These are phyloP conservation scores for Chunga burmeisteri DNA, from an alignment of 2,113 vertebrate genomes.

Conservation along the genomic window DNA sequence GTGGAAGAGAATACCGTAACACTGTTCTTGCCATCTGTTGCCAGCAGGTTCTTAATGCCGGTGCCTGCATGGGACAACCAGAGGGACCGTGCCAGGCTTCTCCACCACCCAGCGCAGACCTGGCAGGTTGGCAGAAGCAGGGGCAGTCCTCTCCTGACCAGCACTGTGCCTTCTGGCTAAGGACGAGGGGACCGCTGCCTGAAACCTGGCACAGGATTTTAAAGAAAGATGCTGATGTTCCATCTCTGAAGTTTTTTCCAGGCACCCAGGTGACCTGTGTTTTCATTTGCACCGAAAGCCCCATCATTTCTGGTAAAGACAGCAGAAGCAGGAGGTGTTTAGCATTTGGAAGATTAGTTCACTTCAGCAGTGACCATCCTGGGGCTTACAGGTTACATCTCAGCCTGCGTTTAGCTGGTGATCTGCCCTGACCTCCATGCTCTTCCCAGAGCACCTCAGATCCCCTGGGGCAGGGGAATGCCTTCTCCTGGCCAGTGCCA, in stretches of 20 bases:
- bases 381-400: not conserved
- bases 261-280: not conserved
- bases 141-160: not conserved
- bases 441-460: not conserved
- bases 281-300: not conserved
- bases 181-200: not conserved
- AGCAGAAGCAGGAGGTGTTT: not conserved
- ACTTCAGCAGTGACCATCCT: not conserved
- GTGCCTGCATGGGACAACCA: not conserved
- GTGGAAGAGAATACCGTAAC: not conserved
- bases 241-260: not conserved
- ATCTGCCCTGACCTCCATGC: not conserved
- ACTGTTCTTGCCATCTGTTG: not conserved
- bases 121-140: not conserved
- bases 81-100: not conserved
- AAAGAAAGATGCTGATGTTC: not conserved
- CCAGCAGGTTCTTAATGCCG: not conserved
- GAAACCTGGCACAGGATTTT: not conserved
- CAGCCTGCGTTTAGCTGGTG: not conserved
- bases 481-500: not conserved
- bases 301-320: not conserved
- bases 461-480: not conserved
- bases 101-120: not conserved
- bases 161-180: not conserved
- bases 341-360: not conserved